Percentiles rank a stretch among this genome's conserved stretches.
Conservation (phyloP, 1,140 invertebrate genomes). For the Argopecten irradians region DNA sequence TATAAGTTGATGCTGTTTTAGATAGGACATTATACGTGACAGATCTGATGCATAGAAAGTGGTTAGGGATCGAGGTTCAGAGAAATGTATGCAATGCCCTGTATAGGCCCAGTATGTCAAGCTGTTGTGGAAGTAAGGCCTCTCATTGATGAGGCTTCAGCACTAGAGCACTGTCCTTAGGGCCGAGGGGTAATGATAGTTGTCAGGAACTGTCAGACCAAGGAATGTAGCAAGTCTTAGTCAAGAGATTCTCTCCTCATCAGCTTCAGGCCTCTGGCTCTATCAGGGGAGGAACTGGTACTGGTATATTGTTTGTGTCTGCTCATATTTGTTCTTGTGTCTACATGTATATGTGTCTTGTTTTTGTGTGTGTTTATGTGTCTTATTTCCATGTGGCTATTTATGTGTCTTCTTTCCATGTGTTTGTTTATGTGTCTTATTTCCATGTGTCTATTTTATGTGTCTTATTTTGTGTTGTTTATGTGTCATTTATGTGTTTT, state of each 20-base stretch:
- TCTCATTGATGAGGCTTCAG: not conserved
- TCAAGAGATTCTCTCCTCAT: not conserved
- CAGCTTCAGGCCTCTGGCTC: not conserved
- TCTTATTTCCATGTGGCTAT: not conserved
- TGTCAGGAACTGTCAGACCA: not conserved
- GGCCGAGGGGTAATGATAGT: not conserved
- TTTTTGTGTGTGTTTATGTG: not conserved
- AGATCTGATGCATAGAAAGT: not conserved
- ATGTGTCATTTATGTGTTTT: not conserved
- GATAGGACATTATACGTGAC: no score
- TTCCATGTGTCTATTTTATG: not conserved
- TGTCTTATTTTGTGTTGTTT: not conserved
- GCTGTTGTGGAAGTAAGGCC: not conserved
- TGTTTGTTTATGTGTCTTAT: not conserved
- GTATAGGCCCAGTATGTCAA: not conserved
- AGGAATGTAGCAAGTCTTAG: not conserved
- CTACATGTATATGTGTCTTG: not conserved
- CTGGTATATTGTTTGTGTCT: not conserved
- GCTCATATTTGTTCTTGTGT: not conserved
- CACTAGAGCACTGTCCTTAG: not conserved
- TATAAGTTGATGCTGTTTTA: no score
- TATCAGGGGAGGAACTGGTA: not conserved
- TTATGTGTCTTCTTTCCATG: not conserved
- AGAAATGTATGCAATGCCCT: not conserved
- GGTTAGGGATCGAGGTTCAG: not conserved